Conservation (phyloP, 2,113 vertebrate genomes). For the Phrynosoma platyrhinos region DNA sequence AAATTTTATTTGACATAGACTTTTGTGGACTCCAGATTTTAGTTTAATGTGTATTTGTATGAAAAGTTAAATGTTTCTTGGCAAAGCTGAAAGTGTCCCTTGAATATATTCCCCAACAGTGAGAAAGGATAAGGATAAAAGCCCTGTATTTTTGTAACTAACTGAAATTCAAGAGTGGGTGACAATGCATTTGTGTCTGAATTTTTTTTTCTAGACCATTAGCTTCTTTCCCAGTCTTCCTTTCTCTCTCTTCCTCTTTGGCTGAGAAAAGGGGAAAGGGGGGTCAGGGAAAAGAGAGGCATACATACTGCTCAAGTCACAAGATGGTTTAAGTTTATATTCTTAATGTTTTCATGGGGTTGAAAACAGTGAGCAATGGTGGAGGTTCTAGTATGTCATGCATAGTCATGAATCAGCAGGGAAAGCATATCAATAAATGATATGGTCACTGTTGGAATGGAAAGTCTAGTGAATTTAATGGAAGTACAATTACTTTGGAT, state of each 20-base stretch:
- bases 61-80: background rate
- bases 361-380: background rate
- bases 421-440: background rate
- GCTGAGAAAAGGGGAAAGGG: too few relatives aligned
- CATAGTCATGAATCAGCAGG: background rate
- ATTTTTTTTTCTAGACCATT: background rate
- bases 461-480: background rate
- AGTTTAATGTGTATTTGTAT: background rate
- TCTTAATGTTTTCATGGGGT: background rate
- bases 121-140: background rate
- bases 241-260: too few relatives aligned
- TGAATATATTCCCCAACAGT: background rate
- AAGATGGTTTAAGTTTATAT: background rate
- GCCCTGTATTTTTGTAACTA: background rate
- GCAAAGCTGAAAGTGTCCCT: background rate
- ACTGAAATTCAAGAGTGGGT: background rate
- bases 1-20: too few relatives aligned
- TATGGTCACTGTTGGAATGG: background rate
- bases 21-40: too few relatives aligned
- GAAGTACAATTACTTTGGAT: too few relatives aligned
- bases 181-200: background rate
- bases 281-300: too few relatives aligned
- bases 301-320: too few relatives aligned
- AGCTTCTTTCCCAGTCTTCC: too few relatives aligned
- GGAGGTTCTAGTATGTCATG: background rate